Base-by-base conservation (phyloP, 2,888 invertebrate genomes). In the Clanis bilineata region DNA sequence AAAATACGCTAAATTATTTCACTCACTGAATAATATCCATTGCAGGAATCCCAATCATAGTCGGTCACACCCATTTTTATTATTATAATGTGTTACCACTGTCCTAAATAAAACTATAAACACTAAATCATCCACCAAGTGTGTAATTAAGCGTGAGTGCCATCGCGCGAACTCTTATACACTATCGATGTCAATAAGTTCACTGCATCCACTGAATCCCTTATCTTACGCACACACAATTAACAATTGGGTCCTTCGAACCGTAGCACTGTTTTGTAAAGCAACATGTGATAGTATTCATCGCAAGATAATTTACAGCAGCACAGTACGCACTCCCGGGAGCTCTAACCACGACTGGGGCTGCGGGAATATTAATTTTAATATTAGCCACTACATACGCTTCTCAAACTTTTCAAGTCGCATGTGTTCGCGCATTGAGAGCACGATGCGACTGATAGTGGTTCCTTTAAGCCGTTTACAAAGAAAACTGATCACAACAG, bases 1-100 rank as follows among this genome's bases (percentile, higher is more conserved):
- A 47, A 21, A 56, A 59, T 64, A 39, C 21, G 32, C 57, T 44
- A 15, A 62, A 65, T 63, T 65, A 64, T 56, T 62, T 69, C 63
- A 90, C 91, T 91, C 73, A 91, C 91, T 73, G 91, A 90, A 74
- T 83, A 86, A 77, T 83, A 90, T 81, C 90, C 90, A 83, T 83
- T 86, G 72, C 83, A 88, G 69, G 90, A 84, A 72, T 91, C 91
- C 91, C 90, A 92, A 76, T 91, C 90, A 70, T 80, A 90, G 66
- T 91, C 89, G 71, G 74, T 86, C 83, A 90, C 88, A 85, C 92
- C 92, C 92, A 92, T 92, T 79, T 88, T 89, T 74, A 83, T 77
- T 67, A 71, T 60, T 67, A 65, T 71, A n/a, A 64, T 77, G 67
- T 78, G 73, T 73, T 67, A 67, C 64, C 73, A 77, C 73, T 74